These are phyloP conservation scores for Salvator merianae DNA, from an alignment of 2,113 vertebrate species.

Conservation along the genomic window DNA sequence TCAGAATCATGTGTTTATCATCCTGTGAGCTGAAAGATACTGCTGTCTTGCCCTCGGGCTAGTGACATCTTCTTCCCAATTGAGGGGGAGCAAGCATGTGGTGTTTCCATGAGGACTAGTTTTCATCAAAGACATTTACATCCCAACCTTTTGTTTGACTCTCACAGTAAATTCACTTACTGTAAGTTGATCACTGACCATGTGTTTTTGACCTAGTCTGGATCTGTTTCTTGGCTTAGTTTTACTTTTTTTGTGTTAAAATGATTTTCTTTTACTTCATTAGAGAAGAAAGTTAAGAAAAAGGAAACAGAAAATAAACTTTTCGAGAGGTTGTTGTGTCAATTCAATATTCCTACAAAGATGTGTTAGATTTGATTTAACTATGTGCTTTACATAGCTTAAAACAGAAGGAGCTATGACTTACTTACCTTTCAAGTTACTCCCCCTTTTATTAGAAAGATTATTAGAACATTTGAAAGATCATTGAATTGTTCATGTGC, in stretches of 20 bases:
- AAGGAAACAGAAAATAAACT: neutral
- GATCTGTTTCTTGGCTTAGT: neutral
- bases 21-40: conserved; percentile 44
- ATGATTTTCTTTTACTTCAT: neutral
- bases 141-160: neutral
- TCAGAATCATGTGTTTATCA: conserved; percentile 36
- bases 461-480: neutral
- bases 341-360: neutral
- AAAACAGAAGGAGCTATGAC: neutral
- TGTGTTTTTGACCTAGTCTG: neutral
- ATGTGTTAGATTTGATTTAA: neutral
- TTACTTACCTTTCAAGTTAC: neutral
- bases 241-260: neutral
- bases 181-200: conserved; percentile 7
- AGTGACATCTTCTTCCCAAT: conserved; percentile 42
- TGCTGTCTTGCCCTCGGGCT: conserved; percentile 29
- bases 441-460: neutral
- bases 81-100: conserved; percentile 33
- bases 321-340: neutral
- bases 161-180: neutral
- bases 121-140: conserved; percentile 45
- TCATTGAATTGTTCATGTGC: neutral
- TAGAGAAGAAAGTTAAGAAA: neutral
- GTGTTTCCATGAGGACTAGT: conserved; percentile 42
- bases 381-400: neutral